phyloP scores from a whole-genome alignment of 1,140 invertebrate species.

The Mizuhopecten yessoensis region DNA sequence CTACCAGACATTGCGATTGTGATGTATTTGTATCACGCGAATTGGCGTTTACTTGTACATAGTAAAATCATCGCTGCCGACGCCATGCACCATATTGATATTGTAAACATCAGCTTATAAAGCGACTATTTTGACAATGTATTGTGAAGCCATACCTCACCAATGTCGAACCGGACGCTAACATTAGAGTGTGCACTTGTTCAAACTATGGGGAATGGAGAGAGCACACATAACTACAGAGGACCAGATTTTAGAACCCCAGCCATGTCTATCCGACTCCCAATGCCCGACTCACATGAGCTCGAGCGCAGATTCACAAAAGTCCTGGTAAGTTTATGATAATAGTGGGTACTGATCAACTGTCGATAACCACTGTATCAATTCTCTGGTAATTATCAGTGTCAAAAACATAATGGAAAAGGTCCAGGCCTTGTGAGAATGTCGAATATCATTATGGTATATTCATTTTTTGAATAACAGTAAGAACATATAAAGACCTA shows the following conservation, averaged over 20 bases:
- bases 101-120: conserved; percentile 12
- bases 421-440: too few relatives aligned
- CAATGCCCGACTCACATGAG: conserved; percentile 94
- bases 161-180: conserved; percentile 39
- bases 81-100: conserved; percentile 11
- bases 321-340: conserved; percentile 92
- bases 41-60: neutral
- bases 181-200: conserved; percentile 48
- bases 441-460: too few relatives aligned
- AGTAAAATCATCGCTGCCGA: neutral
- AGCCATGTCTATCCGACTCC: conserved; percentile 83
- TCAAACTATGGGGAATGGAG: conserved; percentile 76
- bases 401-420: too few relatives aligned
- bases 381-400: too few relatives aligned
- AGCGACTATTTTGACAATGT: conserved; percentile 9
- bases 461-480: too few relatives aligned
- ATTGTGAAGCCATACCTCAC: conserved; percentile 36
- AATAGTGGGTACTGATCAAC: neutral
- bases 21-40: neutral
- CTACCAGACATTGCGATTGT: neutral
- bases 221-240: conserved; percentile 72
- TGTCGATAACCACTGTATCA: too few relatives aligned
- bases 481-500: too few relatives aligned
- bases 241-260: conserved; percentile 74
- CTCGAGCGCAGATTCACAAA: conserved; percentile 96